Evolutionary conservation across 1,140 invertebrate genomes (phyloP).

Genomic region (Bombus confusus): DNA sequence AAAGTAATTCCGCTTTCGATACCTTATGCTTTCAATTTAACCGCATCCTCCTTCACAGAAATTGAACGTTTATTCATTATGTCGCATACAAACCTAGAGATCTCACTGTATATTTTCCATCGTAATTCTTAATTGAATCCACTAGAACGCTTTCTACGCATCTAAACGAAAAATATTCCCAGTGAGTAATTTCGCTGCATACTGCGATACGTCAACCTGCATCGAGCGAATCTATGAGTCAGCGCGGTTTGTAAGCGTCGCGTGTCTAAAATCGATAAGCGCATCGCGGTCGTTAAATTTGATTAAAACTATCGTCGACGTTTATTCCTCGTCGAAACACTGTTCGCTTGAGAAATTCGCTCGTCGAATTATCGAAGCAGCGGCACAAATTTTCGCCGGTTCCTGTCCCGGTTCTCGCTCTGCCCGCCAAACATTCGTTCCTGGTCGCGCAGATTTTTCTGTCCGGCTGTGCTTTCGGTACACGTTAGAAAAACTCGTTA

Average conservation of each 20-base stretch:
- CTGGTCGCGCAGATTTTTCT: constrained; percentile 37
- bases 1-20: neutral
- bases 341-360: neutral
- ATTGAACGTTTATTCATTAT: no score
- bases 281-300: neutral
- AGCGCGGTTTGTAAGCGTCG: neutral
- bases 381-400: neutral
- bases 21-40: no score
- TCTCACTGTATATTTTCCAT: no score
- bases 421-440: neutral
- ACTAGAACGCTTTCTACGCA: no score
- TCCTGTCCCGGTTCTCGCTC: neutral
- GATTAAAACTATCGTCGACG: constrained; percentile 9
- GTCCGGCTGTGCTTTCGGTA: constrained; percentile 13
- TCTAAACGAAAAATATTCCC: neutral
- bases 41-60: no score
- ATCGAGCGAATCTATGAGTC: neutral
- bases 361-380: neutral
- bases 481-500: constrained; percentile 50
- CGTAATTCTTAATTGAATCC: no score
- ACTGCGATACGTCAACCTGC: neutral
- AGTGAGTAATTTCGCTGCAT: neutral
- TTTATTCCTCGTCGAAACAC: neutral
- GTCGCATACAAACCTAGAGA: no score
- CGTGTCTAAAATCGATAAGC: constrained; percentile 11